phyloP scores from a whole-genome alignment of 1,140 invertebrate species.

The Zaprionus gabonicus region DNA sequence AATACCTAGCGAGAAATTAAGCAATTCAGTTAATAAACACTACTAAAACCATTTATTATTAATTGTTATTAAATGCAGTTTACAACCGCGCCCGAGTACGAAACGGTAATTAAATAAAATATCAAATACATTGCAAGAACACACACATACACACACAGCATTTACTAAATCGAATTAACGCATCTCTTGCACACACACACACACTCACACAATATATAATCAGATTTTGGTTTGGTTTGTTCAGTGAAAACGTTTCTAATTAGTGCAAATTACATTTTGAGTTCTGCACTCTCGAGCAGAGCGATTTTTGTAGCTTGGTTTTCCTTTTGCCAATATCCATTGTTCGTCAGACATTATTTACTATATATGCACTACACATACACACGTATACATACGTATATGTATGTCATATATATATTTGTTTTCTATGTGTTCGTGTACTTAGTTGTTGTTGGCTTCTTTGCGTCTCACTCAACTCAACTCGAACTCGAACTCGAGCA shows the following conservation, averaged over 20 bases:
- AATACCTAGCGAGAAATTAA: slow-evolving; percentile 35
- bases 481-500: slow-evolving; percentile 1
- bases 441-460: slow-evolving; percentile 7
- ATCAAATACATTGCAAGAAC: slow-evolving; percentile 36
- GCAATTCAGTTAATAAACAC: slow-evolving; percentile 62
- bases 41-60: slow-evolving; percentile 76
- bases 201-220: slow-evolving; percentile 52
- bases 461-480: slow-evolving; percentile 13
- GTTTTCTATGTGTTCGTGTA: slow-evolving; percentile 19
- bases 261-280: slow-evolving; percentile 71
- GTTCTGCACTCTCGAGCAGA: slow-evolving; percentile 39
- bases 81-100: slow-evolving; percentile 83
- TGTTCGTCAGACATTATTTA: slow-evolving; percentile 20
- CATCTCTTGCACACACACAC: slow-evolving; percentile 44
- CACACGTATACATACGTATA: neutral
- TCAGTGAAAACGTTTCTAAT: slow-evolving; percentile 76
- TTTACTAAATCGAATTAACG: slow-evolving; percentile 60
- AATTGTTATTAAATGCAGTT: slow-evolving; percentile 82
- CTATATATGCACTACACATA: neutral
- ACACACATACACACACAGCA: slow-evolving; percentile 4
- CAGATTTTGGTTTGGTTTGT: slow-evolving; percentile 68
- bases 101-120: slow-evolving; percentile 84
- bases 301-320: slow-evolving; percentile 37
- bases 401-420: slow-evolving; percentile 7
- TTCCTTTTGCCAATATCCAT: slow-evolving; percentile 24